A percentile compares a stretch with the other conserved stretches of the same genome.
phyloP scores from a whole-genome alignment of 2,888 invertebrate genomes.

The Aspidiotus destructor region DNA sequence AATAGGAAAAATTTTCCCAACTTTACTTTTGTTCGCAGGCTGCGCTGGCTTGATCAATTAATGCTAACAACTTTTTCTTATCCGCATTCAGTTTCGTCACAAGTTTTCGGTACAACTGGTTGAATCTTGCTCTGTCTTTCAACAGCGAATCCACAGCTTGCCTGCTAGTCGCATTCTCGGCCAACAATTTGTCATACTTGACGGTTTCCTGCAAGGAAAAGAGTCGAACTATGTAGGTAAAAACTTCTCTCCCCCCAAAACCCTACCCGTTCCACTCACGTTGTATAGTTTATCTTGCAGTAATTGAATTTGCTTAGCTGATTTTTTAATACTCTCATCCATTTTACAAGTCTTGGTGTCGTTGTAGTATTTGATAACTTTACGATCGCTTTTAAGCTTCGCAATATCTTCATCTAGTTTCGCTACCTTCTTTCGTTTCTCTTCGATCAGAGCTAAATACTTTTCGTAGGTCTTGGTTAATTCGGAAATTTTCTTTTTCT shows the following conservation, averaged over 20 bases:
- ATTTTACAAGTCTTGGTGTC: constrained; percentile 20
- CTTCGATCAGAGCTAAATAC: constrained; percentile 21
- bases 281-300: constrained; percentile 28
- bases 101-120: constrained; percentile 67
- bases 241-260: not conserved
- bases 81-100: constrained; percentile 56
- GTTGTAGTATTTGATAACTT: constrained; percentile 16
- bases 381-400: constrained; percentile 13
- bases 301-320: constrained; percentile 20
- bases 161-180: constrained; percentile 61
- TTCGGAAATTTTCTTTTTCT: constrained; percentile 17
- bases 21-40: constrained; percentile 80
- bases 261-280: constrained; percentile 1
- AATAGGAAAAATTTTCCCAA: not conserved
- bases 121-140: constrained; percentile 73
- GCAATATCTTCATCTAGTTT: constrained; percentile 16
- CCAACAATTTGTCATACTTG: constrained; percentile 63
- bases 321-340: constrained; percentile 17
- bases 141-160: constrained; percentile 71
- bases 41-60: constrained; percentile 77
- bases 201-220: constrained; percentile 48
- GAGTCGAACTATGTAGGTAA: not conserved
- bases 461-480: constrained; percentile 22
- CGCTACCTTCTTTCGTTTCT: constrained; percentile 16
- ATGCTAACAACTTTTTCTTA: constrained; percentile 70